These are phyloP conservation scores for Bemisia tabaci DNA, from an alignment of 1,140 invertebrate genomes.

Conservation along the genomic window DNA sequence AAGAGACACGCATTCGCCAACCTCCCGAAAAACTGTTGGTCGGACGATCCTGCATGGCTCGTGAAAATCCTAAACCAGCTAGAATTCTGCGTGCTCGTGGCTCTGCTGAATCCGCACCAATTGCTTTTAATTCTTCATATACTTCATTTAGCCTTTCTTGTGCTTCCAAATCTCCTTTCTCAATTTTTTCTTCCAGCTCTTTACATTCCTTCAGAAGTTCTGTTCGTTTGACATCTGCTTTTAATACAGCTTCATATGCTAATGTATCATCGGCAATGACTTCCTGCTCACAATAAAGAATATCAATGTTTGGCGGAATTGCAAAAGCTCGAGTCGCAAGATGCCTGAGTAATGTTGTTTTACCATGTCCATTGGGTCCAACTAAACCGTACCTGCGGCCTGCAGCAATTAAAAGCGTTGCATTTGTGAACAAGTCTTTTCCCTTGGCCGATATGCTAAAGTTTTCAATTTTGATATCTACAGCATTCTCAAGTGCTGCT, in stretches of 20 bases:
- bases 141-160: slow-evolving; percentile 77
- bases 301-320: slow-evolving; percentile 93
- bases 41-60: slow-evolving; percentile 83
- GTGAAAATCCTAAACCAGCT: slow-evolving; percentile 90
- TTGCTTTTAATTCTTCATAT: slow-evolving; percentile 89
- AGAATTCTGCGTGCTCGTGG: slow-evolving; percentile 86
- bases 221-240: slow-evolving; percentile 79
- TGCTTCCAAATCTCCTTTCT: slow-evolving; percentile 47
- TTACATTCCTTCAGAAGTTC: slow-evolving; percentile 69
- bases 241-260: slow-evolving; percentile 84
- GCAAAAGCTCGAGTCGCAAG: slow-evolving; percentile 75
- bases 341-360: slow-evolving; percentile 94
- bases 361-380: slow-evolving; percentile 97
- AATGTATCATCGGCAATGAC: slow-evolving; percentile 84
- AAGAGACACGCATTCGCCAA: slow-evolving; percentile 95
- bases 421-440: slow-evolving; percentile 95
- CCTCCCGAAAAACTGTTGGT: slow-evolving; percentile 96
- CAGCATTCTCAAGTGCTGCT: slow-evolving; percentile 77
- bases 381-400: slow-evolving; percentile 93
- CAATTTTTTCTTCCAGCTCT: slow-evolving; percentile 54
- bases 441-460: slow-evolving; percentile 97
- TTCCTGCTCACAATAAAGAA: slow-evolving; percentile 97
- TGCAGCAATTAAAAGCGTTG: slow-evolving; percentile 83
- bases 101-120: slow-evolving; percentile 94
- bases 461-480: slow-evolving; percentile 95